Evolutionary conservation across 2,797 vertebrate species (phyloP).

Genomic region (Sitta carolinensis): DNA sequence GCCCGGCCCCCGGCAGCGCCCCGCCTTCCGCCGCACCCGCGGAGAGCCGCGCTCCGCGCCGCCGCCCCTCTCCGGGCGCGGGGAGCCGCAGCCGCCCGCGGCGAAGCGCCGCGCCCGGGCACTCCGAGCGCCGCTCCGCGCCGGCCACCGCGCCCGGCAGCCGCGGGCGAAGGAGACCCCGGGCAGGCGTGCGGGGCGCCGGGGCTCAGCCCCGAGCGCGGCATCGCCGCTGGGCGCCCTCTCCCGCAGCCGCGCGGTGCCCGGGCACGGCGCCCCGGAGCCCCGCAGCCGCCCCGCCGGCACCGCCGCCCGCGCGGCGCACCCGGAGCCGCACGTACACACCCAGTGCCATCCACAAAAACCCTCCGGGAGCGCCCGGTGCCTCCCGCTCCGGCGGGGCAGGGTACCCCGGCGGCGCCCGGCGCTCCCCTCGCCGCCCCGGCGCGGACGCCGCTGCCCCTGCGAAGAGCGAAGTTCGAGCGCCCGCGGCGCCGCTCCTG

Average conservation of each 20-base stretch:
- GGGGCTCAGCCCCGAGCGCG: background rate
- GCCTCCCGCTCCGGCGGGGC: background rate
- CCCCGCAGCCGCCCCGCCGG: background rate
- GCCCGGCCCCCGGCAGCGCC: background rate
- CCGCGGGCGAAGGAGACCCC: background rate
- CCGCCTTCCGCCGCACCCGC: background rate
- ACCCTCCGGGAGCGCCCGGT: background rate
- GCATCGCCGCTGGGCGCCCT: background rate
- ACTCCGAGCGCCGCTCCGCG: background rate
- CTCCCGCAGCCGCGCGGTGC: background rate
- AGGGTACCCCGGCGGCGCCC: background rate
- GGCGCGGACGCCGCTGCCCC: background rate
- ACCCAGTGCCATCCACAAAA: background rate
- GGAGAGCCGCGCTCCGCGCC: background rate
- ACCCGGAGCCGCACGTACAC: background rate
- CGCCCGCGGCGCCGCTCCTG: background rate
- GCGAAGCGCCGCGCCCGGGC: too few species aligned
- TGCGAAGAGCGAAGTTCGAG: background rate
- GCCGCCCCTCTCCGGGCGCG: background rate
- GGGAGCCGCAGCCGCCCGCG: background rate
- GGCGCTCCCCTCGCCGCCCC: background rate
- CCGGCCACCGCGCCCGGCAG: background rate
- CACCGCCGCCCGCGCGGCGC: background rate
- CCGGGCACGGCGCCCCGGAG: background rate
- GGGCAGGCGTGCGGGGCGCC: background rate